Base-by-base conservation (phyloP, 2,888 invertebrate species). In the Hymenopus coronatus region DNA sequence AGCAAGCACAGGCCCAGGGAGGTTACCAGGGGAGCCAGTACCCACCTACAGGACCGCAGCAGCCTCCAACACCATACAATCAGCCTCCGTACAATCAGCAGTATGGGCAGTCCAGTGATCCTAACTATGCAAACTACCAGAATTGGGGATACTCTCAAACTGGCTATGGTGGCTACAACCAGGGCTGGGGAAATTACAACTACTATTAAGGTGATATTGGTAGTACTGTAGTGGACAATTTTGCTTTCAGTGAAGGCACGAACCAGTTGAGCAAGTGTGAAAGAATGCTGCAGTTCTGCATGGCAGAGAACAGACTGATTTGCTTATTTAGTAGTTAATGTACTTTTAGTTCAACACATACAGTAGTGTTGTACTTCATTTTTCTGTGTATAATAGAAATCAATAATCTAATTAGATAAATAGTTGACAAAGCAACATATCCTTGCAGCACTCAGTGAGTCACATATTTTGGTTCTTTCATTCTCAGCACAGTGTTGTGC, bases 101-200 rank as follows among this genome's bases (percentile, higher is more conserved):
- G 89, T 93, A 94, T 90, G 94, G 94, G 46, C 95, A 95, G 91
- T 95, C 95, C 89, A 93, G 94, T 82, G 95, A 95, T 91, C 94
- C 94, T 89, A 93, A 93, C 88, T 94, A 95, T 90, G 95, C 95
- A 91, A 93, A 94, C 90, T 95, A 95, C 91, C 95, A 94, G 92
- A 95, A 95, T 91, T 95, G 95, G 95, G 94, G 95, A 90, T 94
- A 94, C 91, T 94, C 94, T 28, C 95, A 95, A 89, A 93, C 95
- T 1, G 93, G 94, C 87, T 95, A 95, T 91, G 93, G 94, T 88
- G 94, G 94, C 70, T 95, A 95, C 91, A 94, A 94, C 90, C 95
- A 95, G 91, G 91, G 91, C 70, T 95, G 95, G 95, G 94, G 95
- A 87, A 94, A 94, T 83, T 95, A 95, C 90, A 93, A 94, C 90